phyloP scores from a whole-genome alignment of 2,888 invertebrate species.

The Hoplodrina ambigua region DNA sequence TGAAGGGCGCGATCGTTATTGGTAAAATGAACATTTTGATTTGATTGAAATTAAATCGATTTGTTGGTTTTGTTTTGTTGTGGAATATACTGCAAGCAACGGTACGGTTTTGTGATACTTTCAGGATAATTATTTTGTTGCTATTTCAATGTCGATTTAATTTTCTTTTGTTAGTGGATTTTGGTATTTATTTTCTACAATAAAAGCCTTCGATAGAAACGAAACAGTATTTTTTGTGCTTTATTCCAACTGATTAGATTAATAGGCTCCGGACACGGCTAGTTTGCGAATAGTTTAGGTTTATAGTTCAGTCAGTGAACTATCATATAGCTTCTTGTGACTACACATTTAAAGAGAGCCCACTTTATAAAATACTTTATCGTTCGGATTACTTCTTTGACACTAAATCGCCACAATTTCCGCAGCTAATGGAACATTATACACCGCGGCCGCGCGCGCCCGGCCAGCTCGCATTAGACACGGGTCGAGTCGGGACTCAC shows the following conservation, averaged over 20 bases:
- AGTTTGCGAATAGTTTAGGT: too few species aligned
- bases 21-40: constrained; percentile 36
- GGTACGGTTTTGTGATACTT: background rate
- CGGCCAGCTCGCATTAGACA: constrained; percentile 8
- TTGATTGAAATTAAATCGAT: constrained; percentile 37
- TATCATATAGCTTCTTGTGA: background rate
- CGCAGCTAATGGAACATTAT: constrained; percentile 43
- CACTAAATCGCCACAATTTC: constrained; percentile 8
- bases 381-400: constrained; percentile 1
- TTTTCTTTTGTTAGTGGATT: background rate
- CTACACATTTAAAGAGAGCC: too few species aligned
- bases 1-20: constrained; percentile 43
- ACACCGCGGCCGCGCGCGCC: constrained; percentile 1
- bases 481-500: constrained; percentile 41
- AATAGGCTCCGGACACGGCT: too few species aligned
- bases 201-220: too few species aligned
- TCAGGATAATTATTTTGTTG: background rate
- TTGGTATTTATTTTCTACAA: too few species aligned
- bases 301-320: too few species aligned
- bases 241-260: too few species aligned
- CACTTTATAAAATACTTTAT: background rate
- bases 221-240: too few species aligned
- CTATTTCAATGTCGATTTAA: background rate
- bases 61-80: background rate
- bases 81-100: background rate